These are phyloP conservation scores for Campoletis raptor DNA, from an alignment of 2,888 invertebrate species.

Conservation along the genomic window DNA sequence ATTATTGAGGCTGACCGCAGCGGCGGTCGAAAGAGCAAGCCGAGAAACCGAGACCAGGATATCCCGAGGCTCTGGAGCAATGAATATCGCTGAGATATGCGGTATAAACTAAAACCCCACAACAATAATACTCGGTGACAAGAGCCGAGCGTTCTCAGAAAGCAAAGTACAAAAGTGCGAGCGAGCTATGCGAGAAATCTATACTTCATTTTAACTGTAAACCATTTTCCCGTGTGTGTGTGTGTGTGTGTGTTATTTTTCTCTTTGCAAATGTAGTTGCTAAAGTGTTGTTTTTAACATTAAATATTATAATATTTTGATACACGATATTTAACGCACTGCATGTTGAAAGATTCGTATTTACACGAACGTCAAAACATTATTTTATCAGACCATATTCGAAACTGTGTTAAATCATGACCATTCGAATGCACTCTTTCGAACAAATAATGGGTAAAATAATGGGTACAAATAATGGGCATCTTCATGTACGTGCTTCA, in stretches of 20 bases:
- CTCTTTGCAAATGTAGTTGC: background rate
- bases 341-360: background rate
- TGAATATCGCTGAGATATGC: conserved; percentile 39
- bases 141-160: conserved; percentile 15
- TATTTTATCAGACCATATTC: background rate
- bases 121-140: conserved; percentile 45
- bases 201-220: background rate
- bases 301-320: background rate
- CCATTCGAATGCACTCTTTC: background rate
- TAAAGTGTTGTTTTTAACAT: background rate
- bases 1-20: conserved; percentile 55
- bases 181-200: background rate
- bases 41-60: conserved; percentile 44
- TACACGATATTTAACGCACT: background rate
- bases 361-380: background rate
- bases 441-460: background rate
- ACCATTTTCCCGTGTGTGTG: background rate
- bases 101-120: conserved; percentile 40
- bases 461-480: too few species aligned
- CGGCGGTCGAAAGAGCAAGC: conserved; percentile 41
- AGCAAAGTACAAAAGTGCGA: background rate
- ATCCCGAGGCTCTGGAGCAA: conserved; percentile 36
- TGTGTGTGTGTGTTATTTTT: background rate
- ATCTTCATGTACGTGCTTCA: too few species aligned
- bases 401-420: background rate